Evolutionary conservation across 2,113 vertebrate genomes (phyloP), one percentile per base, ranked within the genome.

Genomic region (Procavia capensis): DNA sequence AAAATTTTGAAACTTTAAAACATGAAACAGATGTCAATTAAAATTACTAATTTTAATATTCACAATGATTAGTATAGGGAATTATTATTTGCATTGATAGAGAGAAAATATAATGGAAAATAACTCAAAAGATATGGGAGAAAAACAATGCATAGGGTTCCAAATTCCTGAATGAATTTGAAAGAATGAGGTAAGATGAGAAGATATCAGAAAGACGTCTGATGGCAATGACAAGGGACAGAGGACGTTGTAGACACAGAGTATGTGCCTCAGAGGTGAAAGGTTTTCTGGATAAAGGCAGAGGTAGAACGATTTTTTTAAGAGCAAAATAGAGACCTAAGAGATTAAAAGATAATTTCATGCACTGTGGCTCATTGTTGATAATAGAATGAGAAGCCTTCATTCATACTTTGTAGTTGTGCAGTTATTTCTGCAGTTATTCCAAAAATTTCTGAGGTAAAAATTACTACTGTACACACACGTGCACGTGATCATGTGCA

Each of bases 41-140:
- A 57, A 81, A 88, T 47, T 68, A 19, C 14, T 68, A 50, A 11
- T 63, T 85, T 63, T 80, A 85, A 54, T 76, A 4, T n/a, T 81
- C 2, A 45, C 1, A 41, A 4, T 50, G 89, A 80, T 54, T 85
- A 19, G 61, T 50, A 11, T 27, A 14, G 59, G 57, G 47, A 75
- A 85, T 47, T 95, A 29, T 86, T 85, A 88, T 74, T 78, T 78
- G 13, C 27, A 43, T 74, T 50, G 66, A 39, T 2, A 82, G 19
- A 36, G 76, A 82, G 39, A 78, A 85, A 84, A 70, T 81, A 47
- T 3, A 59, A 29, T 54, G 85, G 43, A 89, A 87, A 96, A 93
- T 70, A 79, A 90, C 31, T 88, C 47, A 5, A 41, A 70, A 27
- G 45, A 72, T 36, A 22, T 7, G 34, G 6, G 39, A 11, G 88